Percentiles rank a stretch among this genome's conserved stretches.
These are phyloP conservation scores for Sturnus vulgaris DNA, from an alignment of 2,113 vertebrate species.

Conservation along the genomic window DNA sequence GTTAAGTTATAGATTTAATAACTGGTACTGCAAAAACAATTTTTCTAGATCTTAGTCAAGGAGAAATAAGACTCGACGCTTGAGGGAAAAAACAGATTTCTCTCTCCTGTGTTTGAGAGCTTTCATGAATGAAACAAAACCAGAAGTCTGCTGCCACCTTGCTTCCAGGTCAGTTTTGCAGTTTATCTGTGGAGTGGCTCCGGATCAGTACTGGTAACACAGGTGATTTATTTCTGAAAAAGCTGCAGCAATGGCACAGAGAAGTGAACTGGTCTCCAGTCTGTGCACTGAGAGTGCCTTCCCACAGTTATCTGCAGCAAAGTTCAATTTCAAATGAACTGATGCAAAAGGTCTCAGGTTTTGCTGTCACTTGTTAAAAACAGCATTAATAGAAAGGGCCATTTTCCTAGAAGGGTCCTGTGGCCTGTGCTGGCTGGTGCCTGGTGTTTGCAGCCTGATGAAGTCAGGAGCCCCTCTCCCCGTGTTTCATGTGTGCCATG, in stretches of 20 bases:
- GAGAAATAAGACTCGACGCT: background rate
- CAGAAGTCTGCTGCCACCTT: conserved; percentile 46
- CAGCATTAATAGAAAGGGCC: background rate
- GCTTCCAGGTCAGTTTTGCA: conserved; percentile 15
- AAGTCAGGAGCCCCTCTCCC: background rate
- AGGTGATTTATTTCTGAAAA: background rate
- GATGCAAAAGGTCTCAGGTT: background rate
- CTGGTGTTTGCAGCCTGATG: background rate
- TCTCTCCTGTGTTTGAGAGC: background rate
- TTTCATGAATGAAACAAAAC: background rate
- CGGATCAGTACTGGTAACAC: background rate
- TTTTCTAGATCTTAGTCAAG: background rate
- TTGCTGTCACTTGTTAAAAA: background rate
- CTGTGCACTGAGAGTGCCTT: background rate
- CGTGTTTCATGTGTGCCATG: background rate
- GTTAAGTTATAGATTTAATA: background rate
- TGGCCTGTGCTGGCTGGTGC: background rate
- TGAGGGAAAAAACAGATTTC: background rate
- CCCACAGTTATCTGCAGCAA: background rate
- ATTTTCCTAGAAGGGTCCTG: background rate
- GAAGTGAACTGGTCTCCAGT: background rate
- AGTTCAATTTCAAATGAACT: background rate
- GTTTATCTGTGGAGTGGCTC: background rate
- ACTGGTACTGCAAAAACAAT: background rate
- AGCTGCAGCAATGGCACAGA: background rate